Evolutionary conservation across 2,113 vertebrate species (phyloP), one percentile per base, ranked within the genome.

Genomic region (Colossoma macropomum): DNA sequence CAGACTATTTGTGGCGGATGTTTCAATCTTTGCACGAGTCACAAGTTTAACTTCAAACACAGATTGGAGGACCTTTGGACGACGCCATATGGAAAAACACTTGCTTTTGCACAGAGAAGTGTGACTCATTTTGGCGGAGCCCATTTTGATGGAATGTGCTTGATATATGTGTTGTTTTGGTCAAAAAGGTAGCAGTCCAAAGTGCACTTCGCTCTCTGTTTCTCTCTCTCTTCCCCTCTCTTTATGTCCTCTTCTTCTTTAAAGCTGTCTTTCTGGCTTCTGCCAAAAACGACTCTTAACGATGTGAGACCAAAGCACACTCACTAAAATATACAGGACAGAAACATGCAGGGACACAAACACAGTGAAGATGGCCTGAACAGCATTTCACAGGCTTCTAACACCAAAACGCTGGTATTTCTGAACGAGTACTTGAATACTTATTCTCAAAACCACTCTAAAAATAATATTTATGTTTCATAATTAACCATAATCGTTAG

Each of bases 1-100:
- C 79, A 52, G 73, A 71, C 66, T 56, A 82, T 81, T 80, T 90
- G 70, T 84, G 81, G 78, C 75, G 63, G 76, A 32, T 77, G 81
- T 60, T 56, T 6, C 19, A 15, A 21, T 59, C 21, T 59, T 62
- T 62, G n/a, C 59, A 62, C 21, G 21, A 23, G 13, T 56, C 19
- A 23, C 54, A 56, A 56, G 23, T 23, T 23, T 56, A 56, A 23
- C 21, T 23, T 23, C 2, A 56, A 23, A 56, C 27, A 62, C 3
- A 11, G n/a, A 62, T 9, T 11, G 23, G 11, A 27, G 25, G 11
- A 1, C n/a, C 19, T n/a, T 3, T 4, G 45, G 45, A 50, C 2
- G 1, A 56, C 23, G 4, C 17, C 17, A 21, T 8, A 2, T 3
- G 23, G 21, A 21, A 27, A 27, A 25, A 13, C 7, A 62, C n/a